phyloP scores from a whole-genome alignment of 2,888 invertebrate genomes.

The Zygaena filipendulae region DNA sequence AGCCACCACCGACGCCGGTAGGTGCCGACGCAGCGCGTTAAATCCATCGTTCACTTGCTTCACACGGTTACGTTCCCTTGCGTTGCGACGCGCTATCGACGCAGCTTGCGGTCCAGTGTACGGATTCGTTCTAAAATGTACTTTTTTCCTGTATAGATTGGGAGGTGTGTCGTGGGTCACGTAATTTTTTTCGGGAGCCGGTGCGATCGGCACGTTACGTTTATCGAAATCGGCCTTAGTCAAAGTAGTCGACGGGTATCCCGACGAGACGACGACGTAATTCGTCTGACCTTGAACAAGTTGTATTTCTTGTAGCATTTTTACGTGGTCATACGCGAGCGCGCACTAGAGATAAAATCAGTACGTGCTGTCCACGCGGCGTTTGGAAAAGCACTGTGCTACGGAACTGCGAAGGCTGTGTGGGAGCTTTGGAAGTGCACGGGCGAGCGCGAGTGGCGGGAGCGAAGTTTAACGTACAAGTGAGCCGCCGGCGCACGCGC shows the following conservation, averaged over 20 bases:
- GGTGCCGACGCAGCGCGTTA: constrained; percentile 87
- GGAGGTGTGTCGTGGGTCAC: constrained; percentile 65
- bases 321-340: constrained; percentile 43
- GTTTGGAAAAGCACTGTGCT: constrained; percentile 40
- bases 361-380: constrained; percentile 39
- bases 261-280: constrained; percentile 71
- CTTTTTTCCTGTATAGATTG: constrained; percentile 76
- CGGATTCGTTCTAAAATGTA: constrained; percentile 74
- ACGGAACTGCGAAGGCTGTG: constrained; percentile 24
- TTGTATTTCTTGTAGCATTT: constrained; percentile 65
- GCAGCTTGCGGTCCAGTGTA: constrained; percentile 79
- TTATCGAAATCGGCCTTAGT: constrained; percentile 62
- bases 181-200: constrained; percentile 68
- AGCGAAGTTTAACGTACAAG: constrained; percentile 56
- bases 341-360: constrained; percentile 22
- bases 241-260: constrained; percentile 53
- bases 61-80: constrained; percentile 93
- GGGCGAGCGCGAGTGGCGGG: constrained; percentile 41
- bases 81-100: constrained; percentile 91
- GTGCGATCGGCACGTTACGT: constrained; percentile 66
- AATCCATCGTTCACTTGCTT: constrained; percentile 96
- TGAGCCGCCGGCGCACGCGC: constrained; percentile 64
- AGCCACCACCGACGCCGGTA: constrained; percentile 83
- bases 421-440: constrained; percentile 28
- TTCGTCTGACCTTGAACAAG: constrained; percentile 67